These are phyloP conservation scores for Chrysolina haemoptera DNA, from an alignment of 2,888 invertebrate species.

Conservation along the genomic window DNA sequence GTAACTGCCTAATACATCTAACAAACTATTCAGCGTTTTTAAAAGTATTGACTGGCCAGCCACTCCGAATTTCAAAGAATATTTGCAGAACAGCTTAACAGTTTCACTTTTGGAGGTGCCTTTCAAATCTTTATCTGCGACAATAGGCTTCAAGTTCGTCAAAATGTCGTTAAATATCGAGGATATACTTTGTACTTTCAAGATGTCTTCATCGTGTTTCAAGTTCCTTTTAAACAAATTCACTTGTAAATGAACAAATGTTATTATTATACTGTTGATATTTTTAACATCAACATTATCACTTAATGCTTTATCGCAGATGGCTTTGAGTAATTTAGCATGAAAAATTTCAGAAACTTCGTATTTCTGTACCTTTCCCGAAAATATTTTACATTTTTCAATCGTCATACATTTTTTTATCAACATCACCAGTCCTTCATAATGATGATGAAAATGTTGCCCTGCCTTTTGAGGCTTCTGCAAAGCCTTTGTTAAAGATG, in stretches of 20 bases:
- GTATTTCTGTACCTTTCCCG: constrained; percentile 76
- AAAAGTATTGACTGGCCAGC: constrained; percentile 57
- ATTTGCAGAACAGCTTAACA: constrained; percentile 77
- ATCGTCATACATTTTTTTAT: constrained; percentile 75
- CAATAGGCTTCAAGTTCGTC: constrained; percentile 42
- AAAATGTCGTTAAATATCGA: constrained; percentile 53
- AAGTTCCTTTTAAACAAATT: constrained; percentile 70
- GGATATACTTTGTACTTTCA: constrained; percentile 53
- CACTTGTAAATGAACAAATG: constrained; percentile 73
- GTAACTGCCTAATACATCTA: constrained; percentile 71
- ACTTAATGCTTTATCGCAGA: constrained; percentile 72
- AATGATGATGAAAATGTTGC: constrained; percentile 76
- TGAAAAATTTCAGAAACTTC: constrained; percentile 76
- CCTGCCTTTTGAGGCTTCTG: constrained; percentile 81
- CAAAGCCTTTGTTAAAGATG: constrained; percentile 76
- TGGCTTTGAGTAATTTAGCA: constrained; percentile 72
- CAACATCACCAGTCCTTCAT: constrained; percentile 74
- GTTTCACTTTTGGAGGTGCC: constrained; percentile 67
- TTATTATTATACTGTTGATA: constrained; percentile 73
- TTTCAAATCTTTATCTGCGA: constrained; percentile 41
- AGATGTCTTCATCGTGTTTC: constrained; percentile 45
- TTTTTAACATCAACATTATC: constrained; percentile 67
- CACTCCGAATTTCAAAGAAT: constrained; percentile 78
- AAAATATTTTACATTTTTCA: constrained; percentile 73
- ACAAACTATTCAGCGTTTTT: constrained; percentile 73